A percentile compares a stretch with the other conserved stretches of the same genome.
phyloP scores from a whole-genome alignment of 35 echinoderm and acorn worm genomes.

The Anneissia japonica region DNA sequence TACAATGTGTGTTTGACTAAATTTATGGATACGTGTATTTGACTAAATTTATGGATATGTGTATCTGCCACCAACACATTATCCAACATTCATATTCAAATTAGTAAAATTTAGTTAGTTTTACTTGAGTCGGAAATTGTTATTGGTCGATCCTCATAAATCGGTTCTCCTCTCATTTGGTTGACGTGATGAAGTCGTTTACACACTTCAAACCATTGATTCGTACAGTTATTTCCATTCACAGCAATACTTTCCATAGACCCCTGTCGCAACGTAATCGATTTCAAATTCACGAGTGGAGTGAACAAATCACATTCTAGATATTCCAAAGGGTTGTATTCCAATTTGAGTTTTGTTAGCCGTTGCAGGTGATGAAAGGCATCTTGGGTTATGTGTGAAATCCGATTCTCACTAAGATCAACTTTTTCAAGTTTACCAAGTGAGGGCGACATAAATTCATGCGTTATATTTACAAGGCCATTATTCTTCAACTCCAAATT shows the following conservation, averaged over 20 bases:
- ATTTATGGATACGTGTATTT: too few relatives aligned
- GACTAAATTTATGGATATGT: too few relatives aligned
- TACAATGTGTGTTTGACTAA: too few relatives aligned
- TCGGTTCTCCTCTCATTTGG: background rate
- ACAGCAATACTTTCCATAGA: background rate
- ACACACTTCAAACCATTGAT: background rate
- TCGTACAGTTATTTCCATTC: too few relatives aligned
- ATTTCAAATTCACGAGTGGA: background rate
- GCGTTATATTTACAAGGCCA: background rate
- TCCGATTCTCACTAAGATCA: background rate
- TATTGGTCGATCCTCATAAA: background rate
- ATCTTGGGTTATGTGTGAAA: background rate
- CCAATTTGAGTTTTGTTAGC: background rate
- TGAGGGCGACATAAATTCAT: background rate
- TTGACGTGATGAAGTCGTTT: background rate
- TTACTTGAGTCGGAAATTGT: background rate
- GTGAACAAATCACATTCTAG: background rate
- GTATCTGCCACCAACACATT: too few relatives aligned
- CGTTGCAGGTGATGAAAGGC: background rate
- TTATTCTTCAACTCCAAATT: background rate
- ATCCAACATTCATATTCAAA: too few relatives aligned
- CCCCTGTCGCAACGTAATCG: background rate
- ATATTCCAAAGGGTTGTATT: background rate
- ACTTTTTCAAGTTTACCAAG: background rate
- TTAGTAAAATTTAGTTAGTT: too few relatives aligned